Evolutionary conservation across 1,140 invertebrate species (phyloP).

Genomic region (Calephelis nemesis): DNA sequence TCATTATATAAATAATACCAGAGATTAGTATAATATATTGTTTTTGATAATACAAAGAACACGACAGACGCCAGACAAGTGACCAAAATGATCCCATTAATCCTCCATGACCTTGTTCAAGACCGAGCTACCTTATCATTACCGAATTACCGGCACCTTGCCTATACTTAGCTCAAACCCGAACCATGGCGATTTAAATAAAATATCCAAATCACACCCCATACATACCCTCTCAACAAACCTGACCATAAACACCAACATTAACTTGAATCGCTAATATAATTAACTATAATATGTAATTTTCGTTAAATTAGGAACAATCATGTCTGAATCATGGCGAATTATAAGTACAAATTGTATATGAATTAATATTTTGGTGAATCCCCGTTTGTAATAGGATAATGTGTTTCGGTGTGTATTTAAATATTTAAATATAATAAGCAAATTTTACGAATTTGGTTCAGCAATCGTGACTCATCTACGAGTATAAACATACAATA

Average conservation of each 20-base stretch:
- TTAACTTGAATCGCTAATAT: constrained; percentile 72
- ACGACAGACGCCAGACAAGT: constrained; percentile 33
- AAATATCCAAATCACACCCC: constrained; percentile 73
- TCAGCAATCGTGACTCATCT: neutral
- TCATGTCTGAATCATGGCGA: constrained; percentile 56
- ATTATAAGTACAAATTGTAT: constrained; percentile 52
- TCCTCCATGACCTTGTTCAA: constrained; percentile 60
- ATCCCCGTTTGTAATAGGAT: constrained; percentile 38
- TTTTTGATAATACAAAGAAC: too few relatives aligned
- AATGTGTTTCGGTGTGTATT: constrained; percentile 23
- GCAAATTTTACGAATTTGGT: constrained; percentile 7
- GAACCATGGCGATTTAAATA: constrained; percentile 67
- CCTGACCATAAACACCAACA: constrained; percentile 59
- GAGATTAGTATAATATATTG: too few relatives aligned
- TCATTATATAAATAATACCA: too few relatives aligned
- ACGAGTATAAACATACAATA: too few relatives aligned
- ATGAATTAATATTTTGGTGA: constrained; percentile 40
- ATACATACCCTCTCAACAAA: constrained; percentile 49
- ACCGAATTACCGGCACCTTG: constrained; percentile 69
- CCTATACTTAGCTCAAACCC: constrained; percentile 67
- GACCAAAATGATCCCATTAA: constrained; percentile 54
- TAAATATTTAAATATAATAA: constrained; percentile 1
- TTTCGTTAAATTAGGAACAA: constrained; percentile 69
- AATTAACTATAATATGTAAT: constrained; percentile 66
- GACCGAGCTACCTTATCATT: constrained; percentile 66